These are phyloP conservation scores for Megaceryle alcyon DNA, from an alignment of 2,797 vertebrate species.

Conservation along the genomic window DNA sequence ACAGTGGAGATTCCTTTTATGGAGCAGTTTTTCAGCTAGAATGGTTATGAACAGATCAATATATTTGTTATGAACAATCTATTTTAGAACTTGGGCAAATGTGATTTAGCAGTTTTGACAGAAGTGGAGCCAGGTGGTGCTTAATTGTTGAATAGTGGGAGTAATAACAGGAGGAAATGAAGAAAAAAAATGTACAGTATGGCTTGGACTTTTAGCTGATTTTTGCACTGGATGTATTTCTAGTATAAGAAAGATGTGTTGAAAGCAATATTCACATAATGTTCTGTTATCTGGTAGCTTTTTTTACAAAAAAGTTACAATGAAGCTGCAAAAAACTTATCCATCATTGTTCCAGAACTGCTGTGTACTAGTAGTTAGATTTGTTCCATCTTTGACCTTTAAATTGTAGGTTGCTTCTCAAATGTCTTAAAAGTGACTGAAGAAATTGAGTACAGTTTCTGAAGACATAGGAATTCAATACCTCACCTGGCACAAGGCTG, in stretches of 20 bases:
- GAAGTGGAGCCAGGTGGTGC: not conserved
- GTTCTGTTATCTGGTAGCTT: not conserved
- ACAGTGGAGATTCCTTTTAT: not conserved
- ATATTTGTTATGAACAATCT: constrained; percentile 34
- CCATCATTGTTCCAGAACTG: not conserved
- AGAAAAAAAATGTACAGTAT: not conserved
- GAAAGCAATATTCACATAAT: not conserved
- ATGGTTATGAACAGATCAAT: constrained; percentile 20
- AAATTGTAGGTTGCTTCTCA: not conserved
- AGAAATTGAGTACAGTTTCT: not conserved
- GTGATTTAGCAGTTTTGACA: constrained; percentile 19
- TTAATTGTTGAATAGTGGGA: not conserved
- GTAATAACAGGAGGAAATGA: not conserved
- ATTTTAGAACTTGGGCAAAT: constrained; percentile 1
- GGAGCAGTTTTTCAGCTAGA: not conserved
- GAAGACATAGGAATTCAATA: not conserved
- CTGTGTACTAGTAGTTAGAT: not conserved
- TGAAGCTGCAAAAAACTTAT: not conserved
- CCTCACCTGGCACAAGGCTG: not conserved
- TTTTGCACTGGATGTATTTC: not conserved
- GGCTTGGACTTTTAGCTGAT: not conserved
- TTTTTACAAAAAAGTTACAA: not conserved
- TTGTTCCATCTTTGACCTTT: not conserved
- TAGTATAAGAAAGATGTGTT: not conserved
- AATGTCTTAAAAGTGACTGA: not conserved